Percentiles rank a stretch among this genome's conserved stretches.
These are phyloP conservation scores for Oceanodroma leucorhoa DNA, from an alignment of 2,797 vertebrate genomes.

Conservation along the genomic window DNA sequence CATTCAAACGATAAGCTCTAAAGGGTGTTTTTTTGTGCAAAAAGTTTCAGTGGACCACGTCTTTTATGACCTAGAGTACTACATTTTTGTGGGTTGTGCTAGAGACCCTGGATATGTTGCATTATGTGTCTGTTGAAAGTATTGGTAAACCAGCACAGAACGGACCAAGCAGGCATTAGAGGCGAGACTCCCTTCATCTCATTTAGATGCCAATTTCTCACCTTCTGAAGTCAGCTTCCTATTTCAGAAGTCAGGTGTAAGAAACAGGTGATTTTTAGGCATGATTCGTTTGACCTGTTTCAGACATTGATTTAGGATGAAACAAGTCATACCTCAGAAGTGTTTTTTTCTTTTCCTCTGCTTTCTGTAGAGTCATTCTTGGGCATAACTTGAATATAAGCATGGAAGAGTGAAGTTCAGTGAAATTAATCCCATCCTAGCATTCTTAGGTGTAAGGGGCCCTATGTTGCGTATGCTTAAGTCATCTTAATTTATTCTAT, in stretches of 20 bases:
- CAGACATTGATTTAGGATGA: background rate
- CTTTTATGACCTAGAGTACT: background rate
- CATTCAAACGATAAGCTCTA: background rate
- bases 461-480: background rate
- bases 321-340: background rate
- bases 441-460: background rate
- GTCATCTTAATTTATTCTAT: background rate
- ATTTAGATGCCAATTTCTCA: background rate
- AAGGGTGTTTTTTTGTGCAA: background rate
- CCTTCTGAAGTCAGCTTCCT: background rate
- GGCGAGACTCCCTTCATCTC: background rate
- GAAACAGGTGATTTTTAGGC: background rate
- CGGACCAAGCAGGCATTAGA: background rate
- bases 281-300: background rate
- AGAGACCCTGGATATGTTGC: background rate
- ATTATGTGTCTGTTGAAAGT: background rate
- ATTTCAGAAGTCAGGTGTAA: background rate
- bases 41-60: constrained; percentile 1
- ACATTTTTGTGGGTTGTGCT: background rate
- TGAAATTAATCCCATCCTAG: background rate
- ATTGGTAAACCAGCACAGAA: background rate
- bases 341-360: background rate
- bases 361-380: background rate
- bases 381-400: background rate
- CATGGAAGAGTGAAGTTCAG: background rate